Evolutionary conservation across 1,140 invertebrate species (phyloP).

Genomic region (Nasonia vitripennis): DNA sequence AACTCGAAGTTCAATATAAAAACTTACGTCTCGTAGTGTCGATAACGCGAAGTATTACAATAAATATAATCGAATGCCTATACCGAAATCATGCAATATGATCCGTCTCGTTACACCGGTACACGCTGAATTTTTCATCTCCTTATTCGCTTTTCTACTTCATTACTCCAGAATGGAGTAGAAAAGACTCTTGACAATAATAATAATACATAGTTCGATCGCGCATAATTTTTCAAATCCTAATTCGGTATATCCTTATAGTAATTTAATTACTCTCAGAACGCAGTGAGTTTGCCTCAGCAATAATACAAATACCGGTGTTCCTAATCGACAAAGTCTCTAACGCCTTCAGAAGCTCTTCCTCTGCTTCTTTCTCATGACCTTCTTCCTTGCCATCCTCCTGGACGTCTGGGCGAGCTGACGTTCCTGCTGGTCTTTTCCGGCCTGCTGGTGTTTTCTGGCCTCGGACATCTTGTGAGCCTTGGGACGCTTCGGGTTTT

Average conservation of each 20-base stretch:
- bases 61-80: background rate
- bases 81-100: background rate
- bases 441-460: constrained; percentile 44
- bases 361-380: constrained; percentile 53
- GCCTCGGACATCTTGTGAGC: constrained; percentile 43
- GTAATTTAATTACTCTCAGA: too few species aligned
- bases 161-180: background rate
- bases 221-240: too few species aligned
- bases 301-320: too few species aligned
- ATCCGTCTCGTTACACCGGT: constrained; percentile 3
- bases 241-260: too few species aligned
- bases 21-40: background rate
- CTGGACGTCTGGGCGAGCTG: constrained; percentile 55
- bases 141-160: background rate
- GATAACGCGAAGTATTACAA: constrained; percentile 11
- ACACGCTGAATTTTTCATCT: background rate
- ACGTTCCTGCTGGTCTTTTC: constrained; percentile 22
- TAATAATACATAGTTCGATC: too few species aligned
- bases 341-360: constrained; percentile 19
- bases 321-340: too few species aligned
- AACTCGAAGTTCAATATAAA: constrained; percentile 11
- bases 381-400: constrained; percentile 50
- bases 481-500: constrained; percentile 41
- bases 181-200: too few species aligned
- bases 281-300: too few species aligned